phyloP scores from a whole-genome alignment of 2,888 invertebrate genomes.

The Ctenicera cuprea region DNA sequence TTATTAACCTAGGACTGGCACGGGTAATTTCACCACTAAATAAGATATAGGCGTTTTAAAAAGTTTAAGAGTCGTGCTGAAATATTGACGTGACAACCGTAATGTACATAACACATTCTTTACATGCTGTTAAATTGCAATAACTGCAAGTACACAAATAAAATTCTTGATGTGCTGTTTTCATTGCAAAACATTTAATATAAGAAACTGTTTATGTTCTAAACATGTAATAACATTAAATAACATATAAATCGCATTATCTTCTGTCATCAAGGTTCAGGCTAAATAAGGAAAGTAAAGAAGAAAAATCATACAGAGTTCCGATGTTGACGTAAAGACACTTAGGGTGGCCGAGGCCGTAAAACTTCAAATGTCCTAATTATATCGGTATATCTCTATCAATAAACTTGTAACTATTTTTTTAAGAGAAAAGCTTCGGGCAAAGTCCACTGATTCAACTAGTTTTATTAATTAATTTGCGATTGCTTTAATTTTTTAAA shows the following conservation, averaged over 20 bases:
- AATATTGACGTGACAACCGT: slow-evolving; percentile 26
- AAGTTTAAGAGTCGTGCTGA: slow-evolving; percentile 4
- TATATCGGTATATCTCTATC: too few species aligned
- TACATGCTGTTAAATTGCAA: slow-evolving; percentile 33
- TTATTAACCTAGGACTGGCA: background rate
- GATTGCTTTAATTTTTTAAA: too few species aligned
- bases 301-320: too few species aligned
- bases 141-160: slow-evolving; percentile 15
- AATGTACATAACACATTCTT: slow-evolving; percentile 28
- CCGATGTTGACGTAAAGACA: too few species aligned
- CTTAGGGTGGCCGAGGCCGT: too few species aligned
- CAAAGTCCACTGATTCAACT: too few species aligned
- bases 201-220: slow-evolving; percentile 5
- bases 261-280: too few species aligned
- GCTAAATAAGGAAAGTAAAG: too few species aligned
- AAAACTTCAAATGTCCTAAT: too few species aligned
- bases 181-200: slow-evolving; percentile 15
- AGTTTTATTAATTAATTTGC: too few species aligned
- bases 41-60: slow-evolving; percentile 20
- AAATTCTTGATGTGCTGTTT: slow-evolving; percentile 28
- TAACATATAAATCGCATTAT: background rate
- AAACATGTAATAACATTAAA: background rate
- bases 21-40: slow-evolving; percentile 1
- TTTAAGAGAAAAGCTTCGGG: too few species aligned
- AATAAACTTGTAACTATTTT: too few species aligned